Evolutionary conservation across 1,140 invertebrate genomes (phyloP), one percentile per base, ranked within the genome.

Genomic region (Papilio dardanus): DNA sequence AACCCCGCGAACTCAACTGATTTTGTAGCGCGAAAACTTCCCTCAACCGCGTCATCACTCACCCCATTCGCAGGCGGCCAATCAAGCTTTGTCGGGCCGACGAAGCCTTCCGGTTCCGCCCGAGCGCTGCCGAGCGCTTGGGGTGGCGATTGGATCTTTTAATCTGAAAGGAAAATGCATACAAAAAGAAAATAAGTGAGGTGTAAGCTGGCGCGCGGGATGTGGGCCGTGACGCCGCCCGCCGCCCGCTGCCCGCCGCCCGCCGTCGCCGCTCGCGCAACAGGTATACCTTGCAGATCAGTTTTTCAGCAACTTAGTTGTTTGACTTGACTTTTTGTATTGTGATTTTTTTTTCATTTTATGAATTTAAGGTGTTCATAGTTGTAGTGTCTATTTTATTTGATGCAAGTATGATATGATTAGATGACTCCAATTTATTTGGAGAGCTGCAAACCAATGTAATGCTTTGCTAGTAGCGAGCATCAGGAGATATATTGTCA

Each of bases 121-220:
- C 91, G 91, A 87, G 68, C 50, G 68, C 74, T 50, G 21, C 85
- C 88, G 91, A 90, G 71, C 67, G 77, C 76, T 75, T 81, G 79
- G 90, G 90, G 90, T 90, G 90, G 88, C 86, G 88, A 92, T 92
- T 91, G 89, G 88, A 88, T 91, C 89, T 91, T 92, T 92, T 93
- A 93, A 92, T 93, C 89, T 93, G 87, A 90, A 92, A 92, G 86
- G 88, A 90, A 91, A 92, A 92, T 90, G 91, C 88, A 91, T 88
- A 88, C 84, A 91, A 90, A 92, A 92, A 91, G 86, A 91, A 90
- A 88, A 88, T 83, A 86, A 89, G 86, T 80, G 88, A 86, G 86
- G 84, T 86, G 84, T 87, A 85, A 90, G 88, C 86, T 83, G 85
- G 86, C 79, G 82, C 84, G 79, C 81, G 81, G 83, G 84, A 86